Evolutionary conservation across 2,797 vertebrate species (phyloP).

Genomic region (Dallia pectoralis): DNA sequence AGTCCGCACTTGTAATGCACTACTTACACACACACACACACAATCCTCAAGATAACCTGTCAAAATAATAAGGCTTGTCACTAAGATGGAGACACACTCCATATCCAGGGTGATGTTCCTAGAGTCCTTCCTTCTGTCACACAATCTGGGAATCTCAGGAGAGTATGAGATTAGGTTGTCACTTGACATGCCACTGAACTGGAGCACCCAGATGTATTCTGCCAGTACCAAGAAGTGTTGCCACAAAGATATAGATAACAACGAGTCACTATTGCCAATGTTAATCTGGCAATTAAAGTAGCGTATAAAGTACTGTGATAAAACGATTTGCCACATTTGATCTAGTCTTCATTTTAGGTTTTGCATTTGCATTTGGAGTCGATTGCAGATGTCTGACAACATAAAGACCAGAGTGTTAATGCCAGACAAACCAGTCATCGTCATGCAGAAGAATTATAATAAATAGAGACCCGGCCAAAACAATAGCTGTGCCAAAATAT

Average conservation of each 20-base stretch:
- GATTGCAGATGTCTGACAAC: too few species aligned
- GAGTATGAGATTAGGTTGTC: conserved; percentile 13
- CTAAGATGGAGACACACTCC: neutral
- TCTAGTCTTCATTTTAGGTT: too few species aligned
- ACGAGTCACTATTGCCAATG: neutral
- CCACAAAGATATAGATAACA: neutral
- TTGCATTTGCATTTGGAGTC: too few species aligned
- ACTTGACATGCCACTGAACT: neutral
- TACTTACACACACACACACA: conserved; percentile 3
- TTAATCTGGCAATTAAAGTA: neutral
- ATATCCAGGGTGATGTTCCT: neutral
- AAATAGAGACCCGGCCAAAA: too few species aligned
- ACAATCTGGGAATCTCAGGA: conserved; percentile 10
- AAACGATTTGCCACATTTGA: too few species aligned
- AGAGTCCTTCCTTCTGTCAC: neutral
- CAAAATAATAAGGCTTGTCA: conserved; percentile 34
- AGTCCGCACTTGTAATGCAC: too few species aligned
- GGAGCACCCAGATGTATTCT: neutral
- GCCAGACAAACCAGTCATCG: too few species aligned
- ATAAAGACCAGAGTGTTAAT: too few species aligned
- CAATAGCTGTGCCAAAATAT: too few species aligned
- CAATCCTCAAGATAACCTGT: conserved; percentile 27
- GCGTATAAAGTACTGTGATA: neutral
- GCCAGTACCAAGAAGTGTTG: neutral
- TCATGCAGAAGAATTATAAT: too few species aligned